Evolutionary conservation across 2,113 vertebrate species (phyloP).

Genomic region (Mormyrus lacerda): DNA sequence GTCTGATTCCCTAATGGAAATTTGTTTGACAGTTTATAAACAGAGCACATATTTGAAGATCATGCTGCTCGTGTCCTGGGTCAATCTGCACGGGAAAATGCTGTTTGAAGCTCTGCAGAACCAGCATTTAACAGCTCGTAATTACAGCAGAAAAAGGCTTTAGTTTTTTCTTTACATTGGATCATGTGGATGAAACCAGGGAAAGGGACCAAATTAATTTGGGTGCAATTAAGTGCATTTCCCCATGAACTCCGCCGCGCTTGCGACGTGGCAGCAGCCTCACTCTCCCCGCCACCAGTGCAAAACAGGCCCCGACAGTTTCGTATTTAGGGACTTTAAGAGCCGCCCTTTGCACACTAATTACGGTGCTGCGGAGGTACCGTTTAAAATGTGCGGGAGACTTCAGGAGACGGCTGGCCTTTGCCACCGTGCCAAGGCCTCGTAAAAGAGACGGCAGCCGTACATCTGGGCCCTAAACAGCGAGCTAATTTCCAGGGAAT

Average conservation of each 20-base stretch:
- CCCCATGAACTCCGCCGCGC: not conserved
- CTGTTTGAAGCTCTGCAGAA: not conserved
- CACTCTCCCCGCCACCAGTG: not conserved
- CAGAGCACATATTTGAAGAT: not conserved
- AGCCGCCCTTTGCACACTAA: not conserved
- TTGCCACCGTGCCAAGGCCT: not conserved
- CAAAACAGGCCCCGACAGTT: not conserved
- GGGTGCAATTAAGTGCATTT: not conserved
- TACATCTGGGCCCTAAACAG: conserved; percentile 6
- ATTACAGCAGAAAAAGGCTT: not conserved
- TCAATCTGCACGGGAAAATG: not conserved
- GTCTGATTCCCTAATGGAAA: not conserved
- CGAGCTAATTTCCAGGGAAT: conserved; percentile 16
- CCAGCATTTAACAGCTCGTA: not conserved
- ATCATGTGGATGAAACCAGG: not conserved
- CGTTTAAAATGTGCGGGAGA: not conserved
- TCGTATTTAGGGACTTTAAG: not conserved
- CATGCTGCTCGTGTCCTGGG: not conserved
- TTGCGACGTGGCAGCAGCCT: not conserved
- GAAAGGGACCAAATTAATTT: not conserved
- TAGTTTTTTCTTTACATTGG: not conserved
- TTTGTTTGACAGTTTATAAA: not conserved
- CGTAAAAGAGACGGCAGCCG: not conserved
- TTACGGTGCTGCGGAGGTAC: not conserved
- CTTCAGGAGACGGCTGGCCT: not conserved